Base-by-base conservation (phyloP, 2,797 vertebrate species). In the Trachops cirrhosus region DNA sequence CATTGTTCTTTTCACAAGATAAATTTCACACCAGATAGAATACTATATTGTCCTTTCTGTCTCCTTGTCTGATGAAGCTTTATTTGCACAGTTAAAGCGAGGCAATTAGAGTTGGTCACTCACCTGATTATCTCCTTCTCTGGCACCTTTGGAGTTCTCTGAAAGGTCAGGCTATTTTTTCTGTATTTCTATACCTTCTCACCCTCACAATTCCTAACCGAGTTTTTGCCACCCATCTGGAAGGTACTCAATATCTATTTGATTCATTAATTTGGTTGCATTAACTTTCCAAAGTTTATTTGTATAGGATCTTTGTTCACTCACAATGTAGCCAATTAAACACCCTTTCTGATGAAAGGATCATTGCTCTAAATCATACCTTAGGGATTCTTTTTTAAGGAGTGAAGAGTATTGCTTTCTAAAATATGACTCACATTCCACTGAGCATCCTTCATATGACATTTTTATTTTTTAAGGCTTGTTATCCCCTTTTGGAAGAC, bases 401-500 rank as follows among this genome's bases (percentile, higher is more conserved):
- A 26, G 0, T 37, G 19, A 12, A 14, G 26, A 32, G 1, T 41
- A 39, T 44, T 48, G 21, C 24, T n/a, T 83, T 73, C 34, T 62
- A 37, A 91, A 68, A 34, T 57, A 48, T 1, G 26, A 59, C 16
- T 95, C 41, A 67, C 1, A 21, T 67, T 75, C 32, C 70, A 21
- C 21, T 46, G 46, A 74, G n/a, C 1, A 5, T 39, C 5, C 26
- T 88, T 92, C 29, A 46, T 64, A 39, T 83, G 73, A 52, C 4
- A 6, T 46, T 94, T 78, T 70, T 46, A 86, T 80, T 15, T 11
- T 90, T 71, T n/a, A 22, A 46, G 6, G 4, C n/a, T 95, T 96
- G 34, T 75, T 94, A 71, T 95, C 70, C 74, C 18, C 22, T 90
- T 92, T 86, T 11, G 19, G 64, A 95, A 95, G 44, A 86, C 44